Conservation (phyloP, 2,113 vertebrate species). For the Diadophis punctatus region DNA sequence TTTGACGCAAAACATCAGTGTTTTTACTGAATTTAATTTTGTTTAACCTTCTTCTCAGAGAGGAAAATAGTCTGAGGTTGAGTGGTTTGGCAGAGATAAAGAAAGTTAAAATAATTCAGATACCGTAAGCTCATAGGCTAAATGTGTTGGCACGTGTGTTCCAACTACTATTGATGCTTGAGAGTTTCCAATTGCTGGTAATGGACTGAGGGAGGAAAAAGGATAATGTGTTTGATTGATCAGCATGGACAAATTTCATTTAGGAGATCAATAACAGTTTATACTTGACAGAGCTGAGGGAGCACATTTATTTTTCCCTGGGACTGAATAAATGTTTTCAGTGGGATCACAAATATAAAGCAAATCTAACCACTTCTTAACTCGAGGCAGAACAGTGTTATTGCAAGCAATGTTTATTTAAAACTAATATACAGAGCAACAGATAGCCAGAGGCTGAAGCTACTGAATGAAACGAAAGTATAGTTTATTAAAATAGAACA, state of each 20-base stretch:
- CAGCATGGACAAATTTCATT: constrained; percentile 99
- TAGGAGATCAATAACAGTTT: constrained; percentile 99
- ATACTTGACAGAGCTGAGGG: constrained; percentile 93
- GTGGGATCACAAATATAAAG: constrained; percentile 72
- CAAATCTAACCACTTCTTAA: constrained; percentile 70
- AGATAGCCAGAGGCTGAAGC: constrained; percentile 79
- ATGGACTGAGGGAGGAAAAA: constrained; percentile 83
- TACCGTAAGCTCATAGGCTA: constrained; percentile 64
- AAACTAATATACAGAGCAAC: constrained; percentile 77
- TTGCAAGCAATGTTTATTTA: constrained; percentile 89
- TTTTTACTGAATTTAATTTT: constrained; percentile 37
- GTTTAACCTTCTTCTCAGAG: constrained; percentile 37
- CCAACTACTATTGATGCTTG: constrained; percentile 83
- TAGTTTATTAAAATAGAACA: constrained; percentile 62
- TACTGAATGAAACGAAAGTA: constrained; percentile 77
- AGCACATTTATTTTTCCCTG: constrained; percentile 91
- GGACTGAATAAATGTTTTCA: constrained; percentile 92
- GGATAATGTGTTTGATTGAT: constrained; percentile 99
- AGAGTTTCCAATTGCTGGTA: constrained; percentile 91
- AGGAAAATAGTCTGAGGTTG: constrained; percentile 28
- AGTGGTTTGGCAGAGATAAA: constrained; percentile 19
- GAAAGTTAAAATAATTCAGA: background rate
- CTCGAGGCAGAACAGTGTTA: constrained; percentile 71
- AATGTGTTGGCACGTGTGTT: constrained; percentile 77
- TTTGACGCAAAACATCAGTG: background rate